Evolutionary conservation across 2,888 invertebrate genomes (phyloP).

Genomic region (Trichacis sp.): DNA sequence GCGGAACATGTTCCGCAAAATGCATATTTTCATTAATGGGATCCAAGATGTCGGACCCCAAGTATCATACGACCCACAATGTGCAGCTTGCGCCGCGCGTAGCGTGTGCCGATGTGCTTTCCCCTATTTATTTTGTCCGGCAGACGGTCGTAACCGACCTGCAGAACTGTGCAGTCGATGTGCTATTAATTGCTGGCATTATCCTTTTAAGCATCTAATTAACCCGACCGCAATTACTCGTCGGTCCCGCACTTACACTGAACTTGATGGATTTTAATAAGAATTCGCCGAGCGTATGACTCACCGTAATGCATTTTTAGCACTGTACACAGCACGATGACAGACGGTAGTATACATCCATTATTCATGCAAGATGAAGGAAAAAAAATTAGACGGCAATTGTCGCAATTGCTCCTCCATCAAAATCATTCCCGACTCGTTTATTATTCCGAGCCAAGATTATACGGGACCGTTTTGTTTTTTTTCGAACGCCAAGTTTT

Average conservation of each 20-base stretch:
- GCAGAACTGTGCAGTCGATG: constrained; percentile 30
- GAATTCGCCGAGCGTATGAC: constrained; percentile 36
- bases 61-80: no score
- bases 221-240: constrained; percentile 52
- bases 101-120: constrained; percentile 12
- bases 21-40: constrained; percentile 13
- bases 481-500: not conserved
- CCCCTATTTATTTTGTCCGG: constrained; percentile 29
- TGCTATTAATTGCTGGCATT: constrained; percentile 45
- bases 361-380: constrained; percentile 37
- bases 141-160: constrained; percentile 30
- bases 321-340: constrained; percentile 18
- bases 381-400: constrained; percentile 8
- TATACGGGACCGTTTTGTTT: no score
- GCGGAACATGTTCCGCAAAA: not conserved
- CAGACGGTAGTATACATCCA: constrained; percentile 34
- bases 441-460: not conserved
- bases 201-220: constrained; percentile 50
- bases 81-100: constrained; percentile 18
- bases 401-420: not conserved
- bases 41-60: no score
- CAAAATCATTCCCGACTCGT: no score
- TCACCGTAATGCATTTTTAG: constrained; percentile 22
- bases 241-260: constrained; percentile 26
- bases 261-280: constrained; percentile 37